These are phyloP conservation scores for Tichodroma muraria DNA, from an alignment of 2,113 vertebrate species.

Conservation along the genomic window DNA sequence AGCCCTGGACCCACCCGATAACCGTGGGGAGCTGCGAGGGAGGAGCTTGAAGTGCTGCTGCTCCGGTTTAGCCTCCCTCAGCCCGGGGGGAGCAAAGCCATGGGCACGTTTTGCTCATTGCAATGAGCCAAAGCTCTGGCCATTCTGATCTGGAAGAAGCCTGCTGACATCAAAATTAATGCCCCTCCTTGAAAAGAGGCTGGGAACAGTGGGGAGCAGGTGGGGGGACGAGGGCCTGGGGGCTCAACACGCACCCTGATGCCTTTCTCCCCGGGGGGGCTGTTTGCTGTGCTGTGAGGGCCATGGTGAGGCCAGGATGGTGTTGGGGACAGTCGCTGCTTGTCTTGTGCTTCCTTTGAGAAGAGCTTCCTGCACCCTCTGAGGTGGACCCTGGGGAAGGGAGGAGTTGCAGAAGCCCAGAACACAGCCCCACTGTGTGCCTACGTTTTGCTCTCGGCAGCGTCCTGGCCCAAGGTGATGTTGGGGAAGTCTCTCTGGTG, in stretches of 20 bases:
- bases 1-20: not conserved
- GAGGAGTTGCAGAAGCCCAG: not conserved
- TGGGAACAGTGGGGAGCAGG: not conserved
- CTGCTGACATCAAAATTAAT: not conserved
- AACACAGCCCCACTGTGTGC: not conserved
- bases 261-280: not conserved
- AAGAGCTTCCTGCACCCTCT: not conserved
- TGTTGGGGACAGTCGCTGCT: not conserved
- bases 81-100: accelerated
- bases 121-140: not conserved
- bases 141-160: not conserved
- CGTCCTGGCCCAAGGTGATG: not conserved
- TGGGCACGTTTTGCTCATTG: accelerated
- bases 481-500: not conserved
- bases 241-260: accelerated
- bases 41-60: not conserved
- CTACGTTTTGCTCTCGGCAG: not conserved
- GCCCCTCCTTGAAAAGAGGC: not conserved
- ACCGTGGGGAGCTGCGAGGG: not conserved
- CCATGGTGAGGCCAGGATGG: not conserved
- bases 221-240: accelerated
- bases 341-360: not conserved
- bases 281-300: not conserved
- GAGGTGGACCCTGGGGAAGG: not conserved
- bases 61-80: not conserved